Evolutionary conservation across 2,113 vertebrate genomes (phyloP).

Genomic region (Pycnonotus jocosus): DNA sequence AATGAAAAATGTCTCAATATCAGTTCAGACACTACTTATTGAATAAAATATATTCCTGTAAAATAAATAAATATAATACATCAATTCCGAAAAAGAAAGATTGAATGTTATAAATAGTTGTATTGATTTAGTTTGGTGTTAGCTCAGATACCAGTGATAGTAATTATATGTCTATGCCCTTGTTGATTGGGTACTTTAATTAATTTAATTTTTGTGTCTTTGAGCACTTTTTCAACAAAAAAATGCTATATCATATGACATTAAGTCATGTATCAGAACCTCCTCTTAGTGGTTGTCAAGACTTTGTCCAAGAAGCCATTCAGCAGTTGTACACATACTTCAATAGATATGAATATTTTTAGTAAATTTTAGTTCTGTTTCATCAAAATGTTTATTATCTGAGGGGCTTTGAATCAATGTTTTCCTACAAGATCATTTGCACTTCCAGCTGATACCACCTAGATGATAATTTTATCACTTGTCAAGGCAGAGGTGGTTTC

Average conservation of each 20-base stretch:
- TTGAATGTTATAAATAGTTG: not conserved
- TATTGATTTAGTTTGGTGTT: not conserved
- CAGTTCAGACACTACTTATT: not conserved
- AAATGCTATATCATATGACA: not conserved
- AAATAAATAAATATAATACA: not conserved
- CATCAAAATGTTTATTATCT: not conserved
- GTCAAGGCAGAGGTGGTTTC: not conserved
- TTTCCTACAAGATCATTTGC: not conserved
- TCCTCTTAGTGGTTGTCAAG: not conserved
- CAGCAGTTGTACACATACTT: not conserved
- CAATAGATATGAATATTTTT: not conserved
- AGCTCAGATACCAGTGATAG: not conserved
- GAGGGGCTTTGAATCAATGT: not conserved
- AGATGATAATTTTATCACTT: not conserved
- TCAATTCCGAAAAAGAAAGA: not conserved
- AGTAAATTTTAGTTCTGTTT: not conserved
- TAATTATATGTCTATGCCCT: not conserved
- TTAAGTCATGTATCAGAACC: not conserved
- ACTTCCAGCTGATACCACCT: not conserved
- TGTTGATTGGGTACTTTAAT: rapidly evolving
- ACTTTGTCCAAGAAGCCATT: not conserved
- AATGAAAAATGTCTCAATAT: not conserved
- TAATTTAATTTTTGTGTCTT: not conserved
- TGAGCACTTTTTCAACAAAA: not conserved
- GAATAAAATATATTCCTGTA: not conserved